Conservation (phyloP, 1,140 invertebrate genomes). For the Drosophila watanabei region DNA sequence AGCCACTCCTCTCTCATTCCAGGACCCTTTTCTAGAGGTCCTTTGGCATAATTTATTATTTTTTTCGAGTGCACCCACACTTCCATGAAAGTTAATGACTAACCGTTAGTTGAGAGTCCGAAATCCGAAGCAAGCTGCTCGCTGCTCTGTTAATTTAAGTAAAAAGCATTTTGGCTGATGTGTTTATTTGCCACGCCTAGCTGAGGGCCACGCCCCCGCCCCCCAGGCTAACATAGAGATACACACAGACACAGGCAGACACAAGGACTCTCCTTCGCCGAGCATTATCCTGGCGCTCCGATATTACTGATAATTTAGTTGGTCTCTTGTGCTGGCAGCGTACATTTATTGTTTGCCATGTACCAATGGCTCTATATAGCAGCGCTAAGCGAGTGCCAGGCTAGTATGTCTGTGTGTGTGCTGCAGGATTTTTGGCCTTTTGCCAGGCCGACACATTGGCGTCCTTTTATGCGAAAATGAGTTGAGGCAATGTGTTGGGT, state of each 20-base stretch:
- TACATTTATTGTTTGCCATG: conserved; percentile 69
- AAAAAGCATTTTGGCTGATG: conserved; percentile 82
- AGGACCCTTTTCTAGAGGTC: background rate
- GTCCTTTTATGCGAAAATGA: conserved; percentile 82
- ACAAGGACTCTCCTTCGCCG: conserved; percentile 8
- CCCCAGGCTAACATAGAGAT: background rate
- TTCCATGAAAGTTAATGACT: conserved; percentile 67
- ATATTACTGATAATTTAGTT: conserved; percentile 84
- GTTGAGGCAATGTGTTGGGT: conserved; percentile 78
- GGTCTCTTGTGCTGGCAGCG: conserved; percentile 75
- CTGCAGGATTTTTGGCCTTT: conserved; percentile 73
- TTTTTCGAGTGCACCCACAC: conserved; percentile 17
- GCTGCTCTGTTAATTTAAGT: conserved; percentile 77
- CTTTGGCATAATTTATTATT: background rate
- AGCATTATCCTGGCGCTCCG: conserved; percentile 48
- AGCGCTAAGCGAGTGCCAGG: conserved; percentile 6
- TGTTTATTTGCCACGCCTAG: conserved; percentile 81
- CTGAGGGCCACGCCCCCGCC: conserved; percentile 26
- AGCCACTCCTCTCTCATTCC: too few relatives aligned
- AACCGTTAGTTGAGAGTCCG: conserved; percentile 60
- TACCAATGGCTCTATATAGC: conserved; percentile 65
- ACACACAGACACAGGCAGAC: conserved; percentile 7
- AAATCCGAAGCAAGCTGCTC: conserved; percentile 72
- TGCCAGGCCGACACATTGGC: conserved; percentile 79
- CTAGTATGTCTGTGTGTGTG: conserved; percentile 21